Evolutionary conservation across 2,888 invertebrate genomes (phyloP).

Genomic region (Entomobrya proxima): DNA sequence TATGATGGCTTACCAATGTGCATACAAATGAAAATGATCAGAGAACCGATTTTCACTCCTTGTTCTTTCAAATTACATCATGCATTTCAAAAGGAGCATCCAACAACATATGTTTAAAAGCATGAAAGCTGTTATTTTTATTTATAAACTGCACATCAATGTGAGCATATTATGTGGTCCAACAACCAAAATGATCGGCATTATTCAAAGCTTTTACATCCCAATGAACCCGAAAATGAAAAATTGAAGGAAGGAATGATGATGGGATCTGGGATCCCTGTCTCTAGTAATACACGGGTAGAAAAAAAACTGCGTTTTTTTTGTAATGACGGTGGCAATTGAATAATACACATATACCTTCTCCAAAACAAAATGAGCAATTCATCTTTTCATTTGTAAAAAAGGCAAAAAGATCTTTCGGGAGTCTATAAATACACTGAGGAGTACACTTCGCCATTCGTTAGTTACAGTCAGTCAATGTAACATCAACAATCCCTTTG

Average conservation of each 20-base stretch:
- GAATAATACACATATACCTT: constrained; percentile 1
- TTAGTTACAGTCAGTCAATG: constrained; percentile 30
- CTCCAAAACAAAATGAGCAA: constrained; percentile 46
- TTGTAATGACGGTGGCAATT: not conserved
- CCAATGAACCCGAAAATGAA: constrained; percentile 53
- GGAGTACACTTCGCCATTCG: not conserved
- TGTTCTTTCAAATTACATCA: not conserved
- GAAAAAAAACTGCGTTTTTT: not conserved
- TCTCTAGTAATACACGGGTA: too few relatives aligned
- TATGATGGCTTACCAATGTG: not conserved
- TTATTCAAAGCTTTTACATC: constrained; percentile 43
- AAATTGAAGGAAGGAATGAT: constrained; percentile 7
- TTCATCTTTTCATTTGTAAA: constrained; percentile 29
- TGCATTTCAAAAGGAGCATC: not conserved
- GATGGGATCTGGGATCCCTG: not conserved
- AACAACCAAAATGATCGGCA: constrained; percentile 26
- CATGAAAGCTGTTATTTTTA: constrained; percentile 38
- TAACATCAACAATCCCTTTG: constrained; percentile 57
- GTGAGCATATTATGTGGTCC: constrained; percentile 34
- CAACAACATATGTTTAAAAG: constrained; percentile 47
- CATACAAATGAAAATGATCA: constrained; percentile 36
- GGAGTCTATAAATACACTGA: not conserved
- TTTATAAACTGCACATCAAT: not conserved
- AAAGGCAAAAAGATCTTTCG: constrained; percentile 44
- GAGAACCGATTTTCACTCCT: not conserved